phyloP scores from a whole-genome alignment of 1,140 invertebrate species.

The Leptopilina clavipes region DNA sequence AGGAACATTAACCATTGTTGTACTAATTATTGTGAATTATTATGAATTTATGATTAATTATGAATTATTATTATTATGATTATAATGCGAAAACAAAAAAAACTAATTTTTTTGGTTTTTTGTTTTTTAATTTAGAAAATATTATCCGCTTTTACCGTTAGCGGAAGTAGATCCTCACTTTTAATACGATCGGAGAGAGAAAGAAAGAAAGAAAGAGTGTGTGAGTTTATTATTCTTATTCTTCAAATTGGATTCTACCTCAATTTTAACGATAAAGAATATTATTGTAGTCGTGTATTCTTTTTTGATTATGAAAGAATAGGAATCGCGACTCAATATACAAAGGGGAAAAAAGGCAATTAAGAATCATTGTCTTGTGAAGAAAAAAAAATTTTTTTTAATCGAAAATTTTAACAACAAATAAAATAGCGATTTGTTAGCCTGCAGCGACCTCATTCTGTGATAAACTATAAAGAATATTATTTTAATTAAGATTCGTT shows the following conservation, averaged over 20 bases:
- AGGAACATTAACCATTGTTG: slow-evolving; percentile 71
- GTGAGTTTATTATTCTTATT: slow-evolving; percentile 53
- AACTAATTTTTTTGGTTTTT: slow-evolving; percentile 62
- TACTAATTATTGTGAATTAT: slow-evolving; percentile 67
- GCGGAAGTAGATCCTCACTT: slow-evolving; percentile 72
- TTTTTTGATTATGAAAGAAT: background rate
- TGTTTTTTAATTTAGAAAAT: slow-evolving; percentile 69
- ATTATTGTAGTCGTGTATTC: slow-evolving; percentile 41
- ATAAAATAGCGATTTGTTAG: slow-evolving; percentile 56
- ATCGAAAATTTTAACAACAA: background rate
- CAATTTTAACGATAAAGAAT: slow-evolving; percentile 65
- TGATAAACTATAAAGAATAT: slow-evolving; percentile 74
- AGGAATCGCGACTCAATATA: no score
- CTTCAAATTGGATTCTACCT: slow-evolving; percentile 72
- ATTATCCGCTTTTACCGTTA: slow-evolving; percentile 62
- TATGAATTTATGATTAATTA: slow-evolving; percentile 50
- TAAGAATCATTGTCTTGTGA: slow-evolving; percentile 38
- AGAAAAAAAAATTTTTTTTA: background rate
- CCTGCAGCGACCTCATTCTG: slow-evolving; percentile 74
- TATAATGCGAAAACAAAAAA: slow-evolving; percentile 54
- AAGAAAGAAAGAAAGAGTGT: slow-evolving; percentile 33
- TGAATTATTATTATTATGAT: slow-evolving; percentile 53
- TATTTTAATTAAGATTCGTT: slow-evolving; percentile 71
- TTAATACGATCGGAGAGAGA: slow-evolving; percentile 63
- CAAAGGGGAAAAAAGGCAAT: slow-evolving; percentile 39